Evolutionary conservation across 2,113 vertebrate genomes (phyloP), one percentile per base, ranked within the genome.

Genomic region (Scortum barcoo): DNA sequence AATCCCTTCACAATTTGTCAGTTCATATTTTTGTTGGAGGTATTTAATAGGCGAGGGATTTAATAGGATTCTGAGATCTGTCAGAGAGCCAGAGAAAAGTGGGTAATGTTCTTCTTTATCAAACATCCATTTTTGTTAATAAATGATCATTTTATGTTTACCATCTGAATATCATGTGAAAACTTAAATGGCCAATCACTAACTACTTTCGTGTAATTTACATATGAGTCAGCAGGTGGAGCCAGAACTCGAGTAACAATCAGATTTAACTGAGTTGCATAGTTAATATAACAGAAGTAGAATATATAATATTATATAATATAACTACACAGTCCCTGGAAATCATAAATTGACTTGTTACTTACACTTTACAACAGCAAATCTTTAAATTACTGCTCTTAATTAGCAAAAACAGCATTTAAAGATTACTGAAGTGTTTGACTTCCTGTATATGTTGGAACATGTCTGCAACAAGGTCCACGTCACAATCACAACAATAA

Each of bases 181-280:
- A 75, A 48, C n/a, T 9, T 22, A 26, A 7, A 28, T 11, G 11
- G n/a, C 2, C 24, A 8, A 7, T 62, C 10, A 22, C 0, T 2
- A 48, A 33, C 10, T 0, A 0, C 0, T 11, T 70, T 19, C 14
- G 5, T 86, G 63, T 16, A 78, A 6, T 78, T 44, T 28, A 30
- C 38, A 36, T 24, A 50, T 40, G 0, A 24, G 33, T 30, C 46
- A 38, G 36, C 50, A 87, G 89, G 66, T 51, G 86, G 80, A n/a
- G 85, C 71, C 67, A 89, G 2, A 75, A 60, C 56, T n/a, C 28
- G 6, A 36, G 33, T 36, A 36, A 71, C 13, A 28, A 33, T 12
- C n/a, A n/a, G 2, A 54, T 24, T 24, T 8, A 36, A 46, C 14
- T n/a, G n/a, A 63, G 14, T 11, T 30, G 12, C 4, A 3, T 38